phyloP scores from a whole-genome alignment of 2,888 invertebrate species.

The Cephus spinipes region DNA sequence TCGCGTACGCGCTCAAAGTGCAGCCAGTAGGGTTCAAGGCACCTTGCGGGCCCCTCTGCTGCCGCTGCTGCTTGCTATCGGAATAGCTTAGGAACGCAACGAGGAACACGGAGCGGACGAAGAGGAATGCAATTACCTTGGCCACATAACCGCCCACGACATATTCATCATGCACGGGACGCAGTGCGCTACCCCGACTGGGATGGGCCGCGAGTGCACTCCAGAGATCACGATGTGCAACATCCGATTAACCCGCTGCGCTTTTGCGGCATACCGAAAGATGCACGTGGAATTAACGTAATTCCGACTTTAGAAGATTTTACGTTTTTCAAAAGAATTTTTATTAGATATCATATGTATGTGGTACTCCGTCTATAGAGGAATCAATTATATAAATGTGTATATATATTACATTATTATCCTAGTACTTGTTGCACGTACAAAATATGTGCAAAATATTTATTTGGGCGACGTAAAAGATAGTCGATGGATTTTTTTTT shows the following conservation, averaged over 20 bases:
- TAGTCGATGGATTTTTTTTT: background rate
- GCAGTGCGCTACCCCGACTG: constrained; percentile 41
- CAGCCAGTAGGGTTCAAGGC: constrained; percentile 19
- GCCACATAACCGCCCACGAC: constrained; percentile 46
- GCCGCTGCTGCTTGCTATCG: background rate
- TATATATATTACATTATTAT: background rate
- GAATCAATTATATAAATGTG: background rate
- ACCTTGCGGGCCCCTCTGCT: background rate
- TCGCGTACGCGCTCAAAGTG: constrained; percentile 37
- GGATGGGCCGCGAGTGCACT: constrained; percentile 43
- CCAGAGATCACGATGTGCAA: constrained; percentile 17
- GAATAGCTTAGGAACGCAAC: background rate
- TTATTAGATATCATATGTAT: background rate
- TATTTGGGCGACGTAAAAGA: background rate
- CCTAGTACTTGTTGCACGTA: background rate
- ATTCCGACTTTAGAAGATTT: background rate
- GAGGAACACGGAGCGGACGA: constrained; percentile 25
- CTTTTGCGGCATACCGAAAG: background rate
- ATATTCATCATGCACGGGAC: constrained; percentile 45
- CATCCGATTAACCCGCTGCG: constrained; percentile 1
- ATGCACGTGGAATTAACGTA: background rate
- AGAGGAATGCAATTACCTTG: constrained; percentile 49
- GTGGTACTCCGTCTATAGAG: background rate
- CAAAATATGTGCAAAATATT: background rate
- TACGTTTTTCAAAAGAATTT: background rate